Evolutionary conservation across 2,888 invertebrate species (phyloP).

Genomic region (Fragum fragum): DNA sequence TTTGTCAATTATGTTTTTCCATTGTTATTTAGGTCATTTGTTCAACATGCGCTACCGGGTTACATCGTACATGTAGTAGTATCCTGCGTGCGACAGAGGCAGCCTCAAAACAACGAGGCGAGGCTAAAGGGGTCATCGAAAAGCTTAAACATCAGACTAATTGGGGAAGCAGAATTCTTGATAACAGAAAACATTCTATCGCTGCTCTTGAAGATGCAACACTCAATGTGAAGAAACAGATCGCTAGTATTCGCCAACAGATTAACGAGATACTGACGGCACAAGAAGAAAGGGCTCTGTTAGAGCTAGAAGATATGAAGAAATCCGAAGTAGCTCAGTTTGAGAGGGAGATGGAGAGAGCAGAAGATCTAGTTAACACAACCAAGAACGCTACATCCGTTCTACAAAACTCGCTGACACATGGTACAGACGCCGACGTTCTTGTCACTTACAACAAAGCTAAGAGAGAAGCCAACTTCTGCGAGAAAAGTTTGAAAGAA

Average conservation of each 20-base stretch:
- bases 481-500: conserved; percentile 68
- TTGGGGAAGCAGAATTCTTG: conserved; percentile 68
- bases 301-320: conserved; percentile 66
- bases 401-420: conserved; percentile 67
- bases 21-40: conserved; percentile 59
- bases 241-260: conserved; percentile 66
- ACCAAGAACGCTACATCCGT: conserved; percentile 68
- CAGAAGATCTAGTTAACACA: conserved; percentile 66
- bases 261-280: conserved; percentile 67
- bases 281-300: conserved; percentile 66
- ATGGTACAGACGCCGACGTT: conserved; percentile 69
- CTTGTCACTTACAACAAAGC: conserved; percentile 67
- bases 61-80: conserved; percentile 65
- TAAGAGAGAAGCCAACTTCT: conserved; percentile 61
- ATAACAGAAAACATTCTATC: conserved; percentile 67
- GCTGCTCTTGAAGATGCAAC: conserved; percentile 62
- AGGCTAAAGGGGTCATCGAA: conserved; percentile 61
- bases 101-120: conserved; percentile 60
- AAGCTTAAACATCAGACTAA: conserved; percentile 68
- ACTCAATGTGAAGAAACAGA: conserved; percentile 66
- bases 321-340: conserved; percentile 62
- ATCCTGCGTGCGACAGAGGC: conserved; percentile 65
- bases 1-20: background rate
- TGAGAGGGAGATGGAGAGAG: conserved; percentile 63
- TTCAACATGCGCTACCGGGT: conserved; percentile 67